These are phyloP conservation scores for Charadrius vociferus DNA, from an alignment of 2,113 vertebrate genomes.

Conservation along the genomic window DNA sequence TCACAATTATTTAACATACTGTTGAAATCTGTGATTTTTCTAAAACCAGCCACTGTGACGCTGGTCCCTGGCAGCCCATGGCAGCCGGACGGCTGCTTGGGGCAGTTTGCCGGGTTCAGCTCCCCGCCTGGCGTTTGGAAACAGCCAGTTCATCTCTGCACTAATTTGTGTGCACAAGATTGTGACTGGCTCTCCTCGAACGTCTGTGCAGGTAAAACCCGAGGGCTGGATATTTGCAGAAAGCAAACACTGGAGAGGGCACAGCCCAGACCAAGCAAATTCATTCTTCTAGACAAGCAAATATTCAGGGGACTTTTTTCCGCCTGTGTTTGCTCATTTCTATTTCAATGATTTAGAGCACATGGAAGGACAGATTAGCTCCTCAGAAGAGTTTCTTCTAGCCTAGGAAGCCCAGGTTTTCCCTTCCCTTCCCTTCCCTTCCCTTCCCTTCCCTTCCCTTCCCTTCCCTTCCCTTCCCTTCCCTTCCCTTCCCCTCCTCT, in stretches of 20 bases:
- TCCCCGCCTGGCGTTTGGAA: background rate
- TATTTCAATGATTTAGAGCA: background rate
- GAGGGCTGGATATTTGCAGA: constrained; percentile 2
- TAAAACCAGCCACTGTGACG: background rate
- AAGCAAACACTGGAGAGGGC: constrained; percentile 31
- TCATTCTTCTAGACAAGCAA: constrained; percentile 32
- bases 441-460: too few relatives aligned
- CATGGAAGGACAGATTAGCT: background rate
- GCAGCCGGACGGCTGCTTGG: background rate
- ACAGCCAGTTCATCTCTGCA: background rate
- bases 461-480: too few relatives aligned
- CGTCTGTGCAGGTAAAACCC: background rate
- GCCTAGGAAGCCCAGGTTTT: background rate
- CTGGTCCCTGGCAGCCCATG: background rate
- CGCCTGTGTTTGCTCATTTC: constrained; percentile 1
- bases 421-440: too few relatives aligned
- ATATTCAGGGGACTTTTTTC: background rate
- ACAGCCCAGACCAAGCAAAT: constrained; percentile 39
- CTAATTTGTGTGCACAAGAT: constrained; percentile 36
- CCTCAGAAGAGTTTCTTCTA: background rate
- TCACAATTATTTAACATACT: background rate
- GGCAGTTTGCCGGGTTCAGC: background rate
- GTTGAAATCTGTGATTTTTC: background rate
- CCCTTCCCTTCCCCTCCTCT: background rate
- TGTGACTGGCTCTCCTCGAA: background rate